A percentile compares a stretch with the other conserved stretches of the same genome.
Evolutionary conservation across 2,888 invertebrate species (phyloP).

Genomic region (Drosophila multiciliata): DNA sequence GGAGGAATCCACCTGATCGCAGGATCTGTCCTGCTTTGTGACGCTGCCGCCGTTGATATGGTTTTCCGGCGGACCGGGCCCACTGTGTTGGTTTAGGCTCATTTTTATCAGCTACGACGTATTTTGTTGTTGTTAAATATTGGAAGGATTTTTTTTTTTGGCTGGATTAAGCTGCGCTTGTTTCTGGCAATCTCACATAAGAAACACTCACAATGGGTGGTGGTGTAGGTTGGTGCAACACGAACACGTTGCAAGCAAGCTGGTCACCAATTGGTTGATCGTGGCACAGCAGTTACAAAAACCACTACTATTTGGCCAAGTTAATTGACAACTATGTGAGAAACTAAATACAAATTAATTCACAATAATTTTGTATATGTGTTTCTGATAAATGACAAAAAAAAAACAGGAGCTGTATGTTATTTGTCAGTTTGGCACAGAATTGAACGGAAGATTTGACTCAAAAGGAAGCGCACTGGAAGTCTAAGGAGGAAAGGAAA

Average conservation of each 20-base stretch:
- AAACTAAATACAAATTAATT: conserved; percentile 8
- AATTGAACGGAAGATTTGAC: conserved; percentile 20
- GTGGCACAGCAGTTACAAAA: conserved; percentile 35
- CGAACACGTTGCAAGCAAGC: conserved; percentile 8
- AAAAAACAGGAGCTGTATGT: conserved; percentile 13
- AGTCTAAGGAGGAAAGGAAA: conserved; percentile 16
- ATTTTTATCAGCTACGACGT: conserved; percentile 84
- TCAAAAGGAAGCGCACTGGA: conserved; percentile 28
- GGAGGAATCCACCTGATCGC: conserved; percentile 64
- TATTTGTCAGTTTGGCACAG: conserved; percentile 34
- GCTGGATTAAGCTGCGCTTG: background rate
- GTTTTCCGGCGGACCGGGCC: conserved; percentile 83
- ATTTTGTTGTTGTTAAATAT: conserved; percentile 24
- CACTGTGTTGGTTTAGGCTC: conserved; percentile 85
- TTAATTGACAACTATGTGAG: conserved; percentile 46
- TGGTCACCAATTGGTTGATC: background rate
- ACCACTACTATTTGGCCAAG: conserved; percentile 33
- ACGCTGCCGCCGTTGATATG: conserved; percentile 16
- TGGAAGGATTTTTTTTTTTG: conserved; percentile 11
- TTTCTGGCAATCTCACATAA: conserved; percentile 17
- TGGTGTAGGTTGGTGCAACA: conserved; percentile 11
- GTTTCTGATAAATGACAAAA: conserved; percentile 6
- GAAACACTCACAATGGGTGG: conserved; percentile 12
- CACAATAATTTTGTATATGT: background rate
- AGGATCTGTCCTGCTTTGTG: conserved; percentile 19